Base-by-base conservation (phyloP, 2,113 vertebrate species). In the Perca schrenkii region DNA sequence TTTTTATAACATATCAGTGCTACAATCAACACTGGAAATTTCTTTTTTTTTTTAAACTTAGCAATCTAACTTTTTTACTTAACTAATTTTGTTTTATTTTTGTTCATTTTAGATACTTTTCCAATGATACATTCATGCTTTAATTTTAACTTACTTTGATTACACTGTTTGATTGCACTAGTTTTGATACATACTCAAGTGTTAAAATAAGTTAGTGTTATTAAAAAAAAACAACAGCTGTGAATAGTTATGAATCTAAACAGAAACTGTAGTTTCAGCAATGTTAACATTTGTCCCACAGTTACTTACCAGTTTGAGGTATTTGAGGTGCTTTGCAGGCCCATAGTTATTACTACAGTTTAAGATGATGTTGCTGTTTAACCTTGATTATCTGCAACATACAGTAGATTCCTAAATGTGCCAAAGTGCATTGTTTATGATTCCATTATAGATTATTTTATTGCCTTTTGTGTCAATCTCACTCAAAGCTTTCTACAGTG, bases 401-500 rank as follows among this genome's bases (percentile, higher is more conserved):
- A 63, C 4, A 46, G 22, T 60, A 15, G 0, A 53, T 69, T 66
- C 53, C 54, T 17, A 50, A 56, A 14, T 66, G 12, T 62, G 22
- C 22, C 54, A 43, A 4, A 47, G 54, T 82, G 19, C 43, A 74
- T n/a, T 22, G 31, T 28, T n/a, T 68, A 58, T 62, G 25, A 57
- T 60, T 2, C 0, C 64, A 46, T 46, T 40, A 11, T 15, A 21
- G 34, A 43, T 14, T 43, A 15, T 54, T 79, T 64, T 22, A 60
- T 70, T 68, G 64, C 50, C 47, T 61, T 19, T 69, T 77, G 36
- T 79, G 56, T 36, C 81, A 83, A 5, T 65, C 56, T 85, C 54
- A 88, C 68, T 78, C 69, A 84, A 74, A 80, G 84, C 73, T 88
- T 79, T 74, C 78, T 80, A 79, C 80, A 85, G 85, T 85, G 76